phyloP scores from a whole-genome alignment of 2,888 invertebrate species.

The Ctena decussata region DNA sequence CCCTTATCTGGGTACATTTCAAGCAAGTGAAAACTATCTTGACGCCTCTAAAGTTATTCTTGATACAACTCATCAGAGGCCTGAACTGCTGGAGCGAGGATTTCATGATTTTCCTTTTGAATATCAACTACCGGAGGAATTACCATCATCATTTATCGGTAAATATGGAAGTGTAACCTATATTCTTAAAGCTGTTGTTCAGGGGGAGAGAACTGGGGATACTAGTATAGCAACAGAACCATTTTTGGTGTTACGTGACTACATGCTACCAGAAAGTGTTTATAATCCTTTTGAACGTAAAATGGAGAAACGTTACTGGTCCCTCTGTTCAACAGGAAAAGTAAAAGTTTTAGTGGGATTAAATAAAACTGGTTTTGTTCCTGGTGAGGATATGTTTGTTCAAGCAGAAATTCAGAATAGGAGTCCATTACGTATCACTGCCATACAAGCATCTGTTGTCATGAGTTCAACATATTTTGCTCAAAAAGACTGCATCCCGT shows the following conservation, averaged over 20 bases:
- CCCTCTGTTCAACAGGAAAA: slow-evolving; percentile 82
- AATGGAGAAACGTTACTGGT: slow-evolving; percentile 74
- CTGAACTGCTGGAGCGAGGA: slow-evolving; percentile 74
- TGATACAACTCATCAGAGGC: slow-evolving; percentile 35
- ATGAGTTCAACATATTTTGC: slow-evolving; percentile 85
- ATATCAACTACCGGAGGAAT: slow-evolving; percentile 82
- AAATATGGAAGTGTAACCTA: slow-evolving; percentile 86
- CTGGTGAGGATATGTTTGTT: slow-evolving; percentile 85
- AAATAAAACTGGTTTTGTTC: slow-evolving; percentile 82
- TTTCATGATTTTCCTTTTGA: slow-evolving; percentile 83
- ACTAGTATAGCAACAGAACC: slow-evolving; percentile 85
- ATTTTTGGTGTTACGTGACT: slow-evolving; percentile 81
- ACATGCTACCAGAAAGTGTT: slow-evolving; percentile 64
- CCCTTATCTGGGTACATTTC: slow-evolving; percentile 66
- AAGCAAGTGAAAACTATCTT: slow-evolving; percentile 84
- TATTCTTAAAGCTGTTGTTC: slow-evolving; percentile 83
- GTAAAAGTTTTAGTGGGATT: slow-evolving; percentile 76
- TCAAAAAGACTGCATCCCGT: slow-evolving; percentile 74
- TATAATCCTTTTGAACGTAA: slow-evolving; percentile 50
- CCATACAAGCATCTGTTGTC: slow-evolving; percentile 81
- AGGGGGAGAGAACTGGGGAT: slow-evolving; percentile 81
- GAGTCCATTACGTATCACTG: slow-evolving; percentile 78
- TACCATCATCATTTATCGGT: slow-evolving; percentile 86
- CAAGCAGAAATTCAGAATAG: slow-evolving; percentile 84
- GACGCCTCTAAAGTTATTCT: slow-evolving; percentile 75